A percentile compares a stretch with the other conserved stretches of the same genome.
phyloP scores from a whole-genome alignment of 2,113 vertebrate genomes.

The Etheostoma cragini region DNA sequence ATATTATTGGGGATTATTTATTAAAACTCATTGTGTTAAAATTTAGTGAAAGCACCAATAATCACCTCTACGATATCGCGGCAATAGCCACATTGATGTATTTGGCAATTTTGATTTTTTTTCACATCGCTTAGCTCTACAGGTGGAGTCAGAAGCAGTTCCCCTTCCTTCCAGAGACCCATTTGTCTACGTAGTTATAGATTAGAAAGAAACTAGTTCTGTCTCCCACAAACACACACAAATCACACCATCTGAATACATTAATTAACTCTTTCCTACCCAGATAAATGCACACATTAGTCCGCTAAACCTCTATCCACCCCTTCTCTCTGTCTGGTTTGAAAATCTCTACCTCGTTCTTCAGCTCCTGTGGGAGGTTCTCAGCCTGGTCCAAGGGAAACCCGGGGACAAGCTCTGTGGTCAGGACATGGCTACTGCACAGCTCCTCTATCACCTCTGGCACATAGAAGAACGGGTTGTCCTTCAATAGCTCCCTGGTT shows the following conservation, averaged over 20 bases:
- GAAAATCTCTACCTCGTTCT: constrained; percentile 88
- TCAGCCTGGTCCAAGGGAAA: constrained; percentile 94
- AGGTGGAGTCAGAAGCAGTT: background rate
- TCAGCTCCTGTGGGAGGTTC: constrained; percentile 90
- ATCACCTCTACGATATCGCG: too few species aligned
- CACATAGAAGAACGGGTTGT: constrained; percentile 94
- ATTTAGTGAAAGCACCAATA: too few species aligned
- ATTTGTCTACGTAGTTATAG: background rate
- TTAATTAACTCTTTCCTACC: background rate
- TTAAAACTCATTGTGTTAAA: too few species aligned
- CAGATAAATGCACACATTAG: background rate
- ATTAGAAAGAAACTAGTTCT: background rate
- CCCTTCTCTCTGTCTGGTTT: background rate
- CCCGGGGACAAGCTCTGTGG: constrained; percentile 93
- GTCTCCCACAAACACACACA: background rate
- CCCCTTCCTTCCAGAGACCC: background rate
- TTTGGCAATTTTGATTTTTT: too few species aligned
- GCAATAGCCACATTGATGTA: too few species aligned
- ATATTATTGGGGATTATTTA: too few species aligned
- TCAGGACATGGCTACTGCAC: constrained; percentile 90
- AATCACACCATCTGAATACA: background rate
- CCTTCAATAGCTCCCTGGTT: constrained; percentile 91
- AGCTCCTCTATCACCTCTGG: constrained; percentile 93
- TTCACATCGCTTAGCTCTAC: background rate
- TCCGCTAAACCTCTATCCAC: background rate